Percentiles rank a stretch among this genome's conserved stretches.
Evolutionary conservation across 2,113 vertebrate species (phyloP).

Genomic region (Dunckerocampus dactyliophorus): DNA sequence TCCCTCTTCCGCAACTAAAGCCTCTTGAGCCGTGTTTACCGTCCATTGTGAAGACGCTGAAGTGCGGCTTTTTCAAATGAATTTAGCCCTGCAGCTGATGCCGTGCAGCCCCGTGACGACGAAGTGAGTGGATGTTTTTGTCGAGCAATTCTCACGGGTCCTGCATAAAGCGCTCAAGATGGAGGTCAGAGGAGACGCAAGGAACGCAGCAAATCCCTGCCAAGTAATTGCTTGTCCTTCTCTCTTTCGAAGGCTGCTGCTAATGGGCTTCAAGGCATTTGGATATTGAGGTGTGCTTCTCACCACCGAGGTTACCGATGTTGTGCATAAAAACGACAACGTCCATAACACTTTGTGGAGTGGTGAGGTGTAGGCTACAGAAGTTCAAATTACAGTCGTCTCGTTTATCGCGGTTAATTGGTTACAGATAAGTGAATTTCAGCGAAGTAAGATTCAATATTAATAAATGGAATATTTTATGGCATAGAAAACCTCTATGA

Average conservation of each 20-base stretch:
- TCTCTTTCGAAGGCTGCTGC: slow-evolving; percentile 18
- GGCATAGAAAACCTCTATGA: too few species aligned
- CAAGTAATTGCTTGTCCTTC: slow-evolving; percentile 40
- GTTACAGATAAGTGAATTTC: too few species aligned
- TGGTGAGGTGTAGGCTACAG: too few species aligned
- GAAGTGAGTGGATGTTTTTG: slow-evolving; percentile 43
- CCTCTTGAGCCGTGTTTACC: slow-evolving; percentile 10
- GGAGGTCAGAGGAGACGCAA: slow-evolving; percentile 45
- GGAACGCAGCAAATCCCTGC: slow-evolving; percentile 47
- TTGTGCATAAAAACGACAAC: background rate
- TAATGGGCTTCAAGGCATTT: slow-evolving; percentile 25
- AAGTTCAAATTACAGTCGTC: too few species aligned
- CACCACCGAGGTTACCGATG: too few species aligned
- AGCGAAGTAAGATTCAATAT: too few species aligned
- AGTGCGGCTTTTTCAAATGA: slow-evolving; percentile 15
- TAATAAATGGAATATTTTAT: too few species aligned
- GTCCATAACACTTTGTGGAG: too few species aligned
- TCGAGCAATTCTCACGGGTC: slow-evolving; percentile 44
- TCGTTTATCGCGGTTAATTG: too few species aligned
- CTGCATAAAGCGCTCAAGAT: slow-evolving; percentile 37
- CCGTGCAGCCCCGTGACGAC: slow-evolving; percentile 22
- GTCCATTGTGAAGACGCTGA: slow-evolving; percentile 10
- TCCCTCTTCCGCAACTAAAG: background rate
- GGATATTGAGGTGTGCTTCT: slow-evolving; percentile 10
- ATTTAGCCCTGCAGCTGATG: slow-evolving; percentile 34